Base-by-base conservation (phyloP, 2,797 vertebrate species). In the Pachyuromys duprasi region DNA sequence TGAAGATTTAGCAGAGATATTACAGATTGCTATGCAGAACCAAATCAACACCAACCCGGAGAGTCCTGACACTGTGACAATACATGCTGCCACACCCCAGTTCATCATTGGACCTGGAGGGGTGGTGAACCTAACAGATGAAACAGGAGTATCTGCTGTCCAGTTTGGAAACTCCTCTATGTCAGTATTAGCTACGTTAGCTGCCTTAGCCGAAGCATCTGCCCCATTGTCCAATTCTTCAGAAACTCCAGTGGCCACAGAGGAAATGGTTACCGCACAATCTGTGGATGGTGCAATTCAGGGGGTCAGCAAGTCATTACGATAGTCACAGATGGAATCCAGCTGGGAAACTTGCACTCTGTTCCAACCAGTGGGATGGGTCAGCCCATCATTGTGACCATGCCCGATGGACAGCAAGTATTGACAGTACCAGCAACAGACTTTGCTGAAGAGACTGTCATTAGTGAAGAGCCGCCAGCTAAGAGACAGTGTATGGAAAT, bases 11-110 rank as follows among this genome's bases (percentile, higher is more conserved):
- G 98, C 99, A 92, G 99, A 99, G 98, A 99, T 99, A 97, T 91
- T 99, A 94, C 99, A 99, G 99, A 99, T 99, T 97, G 99, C 99
- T 89, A 99, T 99, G 99, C 99, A 99, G 98, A 99, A 99, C 98
- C 99, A 99, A 98, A 99, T 99, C 97, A 99, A 99, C 89, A 99
- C 99, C 2, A 99, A 99, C 94, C 99, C 99, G 1, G 99, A 99
- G 98, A 99, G 99, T 67, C 99, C 99, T 0, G 99, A 99, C 97
- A 99, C 99, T 86, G 98, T 99, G 98, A 99, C 99, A 22, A 99
- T 99, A 97, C 99, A 99, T 28, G 98, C 98, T 4, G 98, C 99
- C 13, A 98, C 99, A 0, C 99, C 99, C 0, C 99, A 99, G 97
- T 99, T 99, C 96, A 99, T 99, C 98, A 99, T 99, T 12, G 99